phyloP scores from a whole-genome alignment of 2,888 invertebrate genomes.

The Drosophila kanekoi region DNA sequence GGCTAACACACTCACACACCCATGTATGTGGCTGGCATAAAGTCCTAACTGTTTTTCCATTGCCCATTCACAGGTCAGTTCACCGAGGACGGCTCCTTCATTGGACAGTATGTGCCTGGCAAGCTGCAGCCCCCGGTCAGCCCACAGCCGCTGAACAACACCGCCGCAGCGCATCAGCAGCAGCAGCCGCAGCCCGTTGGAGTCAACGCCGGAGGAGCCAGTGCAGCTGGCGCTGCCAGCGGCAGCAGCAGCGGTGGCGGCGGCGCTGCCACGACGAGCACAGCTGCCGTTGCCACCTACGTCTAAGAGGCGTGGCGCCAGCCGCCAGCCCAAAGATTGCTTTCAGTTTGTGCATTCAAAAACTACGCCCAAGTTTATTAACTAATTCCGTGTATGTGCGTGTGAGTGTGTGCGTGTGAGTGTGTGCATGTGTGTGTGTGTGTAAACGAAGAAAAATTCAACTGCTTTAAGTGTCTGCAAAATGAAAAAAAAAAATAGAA shows the following conservation, averaged over 20 bases:
- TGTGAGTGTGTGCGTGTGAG: constrained; percentile 7
- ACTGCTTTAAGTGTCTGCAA: constrained; percentile 69
- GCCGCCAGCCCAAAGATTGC: constrained; percentile 25
- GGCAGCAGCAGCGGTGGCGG: constrained; percentile 19
- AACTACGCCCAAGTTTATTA: constrained; percentile 39
- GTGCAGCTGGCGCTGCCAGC: constrained; percentile 21
- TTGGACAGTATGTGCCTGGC: constrained; percentile 97
- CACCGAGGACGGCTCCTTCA: constrained; percentile 98
- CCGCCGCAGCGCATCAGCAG: constrained; percentile 82
- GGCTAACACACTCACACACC: constrained; percentile 17
- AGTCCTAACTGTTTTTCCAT: constrained; percentile 2
- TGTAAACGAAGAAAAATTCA: constrained; percentile 16
- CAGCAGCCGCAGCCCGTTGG: constrained; percentile 64
- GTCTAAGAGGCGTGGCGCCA: constrained; percentile 85
- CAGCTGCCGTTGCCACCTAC: constrained; percentile 88
- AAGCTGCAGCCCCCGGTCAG: constrained; percentile 88
- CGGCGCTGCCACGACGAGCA: constrained; percentile 50
- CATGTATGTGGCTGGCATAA: background rate
- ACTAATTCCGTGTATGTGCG: constrained; percentile 19
- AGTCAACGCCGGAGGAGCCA: constrained; percentile 11
- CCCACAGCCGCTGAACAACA: constrained; percentile 83
- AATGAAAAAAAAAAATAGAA: constrained; percentile 31
- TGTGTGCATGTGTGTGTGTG: constrained; percentile 4
- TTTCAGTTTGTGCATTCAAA: constrained; percentile 37
- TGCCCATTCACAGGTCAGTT: constrained; percentile 88